A percentile compares a stretch with the other conserved stretches of the same genome.
phyloP scores from a whole-genome alignment of 2,797 vertebrate species.

The Eulemur coronatus region DNA sequence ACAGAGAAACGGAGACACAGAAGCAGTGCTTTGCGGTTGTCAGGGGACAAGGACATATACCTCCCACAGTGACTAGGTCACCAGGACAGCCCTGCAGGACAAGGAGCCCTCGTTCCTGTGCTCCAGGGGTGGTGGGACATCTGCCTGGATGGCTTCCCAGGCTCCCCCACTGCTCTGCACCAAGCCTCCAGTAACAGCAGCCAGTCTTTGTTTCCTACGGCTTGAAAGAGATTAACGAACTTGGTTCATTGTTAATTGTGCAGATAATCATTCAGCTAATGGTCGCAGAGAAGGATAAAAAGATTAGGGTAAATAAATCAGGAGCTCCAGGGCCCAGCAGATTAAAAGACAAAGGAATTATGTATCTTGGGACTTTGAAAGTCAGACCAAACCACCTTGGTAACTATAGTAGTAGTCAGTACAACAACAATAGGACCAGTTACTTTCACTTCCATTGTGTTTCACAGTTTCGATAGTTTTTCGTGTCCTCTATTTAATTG shows the following conservation, averaged over 20 bases:
- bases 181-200: neutral
- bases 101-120: neutral
- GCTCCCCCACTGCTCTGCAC: too few species aligned
- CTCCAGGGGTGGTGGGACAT: neutral
- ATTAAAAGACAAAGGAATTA: conserved; percentile 6
- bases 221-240: neutral
- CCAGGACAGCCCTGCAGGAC: neutral
- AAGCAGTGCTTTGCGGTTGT: neutral
- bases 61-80: neutral
- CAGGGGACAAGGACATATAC: neutral
- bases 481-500: neutral
- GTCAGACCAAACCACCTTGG: neutral
- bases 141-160: neutral
- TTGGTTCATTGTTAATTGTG: neutral
- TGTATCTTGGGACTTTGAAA: neutral
- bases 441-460: neutral
- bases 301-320: neutral
- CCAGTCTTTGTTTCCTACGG: neutral
- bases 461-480: neutral
- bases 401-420: neutral
- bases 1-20: neutral
- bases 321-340: neutral
- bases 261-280: neutral
- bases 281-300: neutral
- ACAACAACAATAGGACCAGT: neutral